These are phyloP conservation scores for Leucophenga montana DNA, from an alignment of 2,888 invertebrate species.

Conservation along the genomic window DNA sequence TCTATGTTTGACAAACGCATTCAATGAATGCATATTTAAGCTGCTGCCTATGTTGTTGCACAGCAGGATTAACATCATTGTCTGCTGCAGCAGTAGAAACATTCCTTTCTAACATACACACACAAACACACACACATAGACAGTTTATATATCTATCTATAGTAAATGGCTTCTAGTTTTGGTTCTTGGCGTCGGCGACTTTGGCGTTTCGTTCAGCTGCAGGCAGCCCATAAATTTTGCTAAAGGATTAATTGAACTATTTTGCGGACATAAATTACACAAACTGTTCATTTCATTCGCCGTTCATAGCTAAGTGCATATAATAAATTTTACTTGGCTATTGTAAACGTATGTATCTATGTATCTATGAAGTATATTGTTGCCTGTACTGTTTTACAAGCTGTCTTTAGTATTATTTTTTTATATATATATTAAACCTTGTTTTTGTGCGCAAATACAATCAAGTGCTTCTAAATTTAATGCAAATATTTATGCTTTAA, in stretches of 20 bases:
- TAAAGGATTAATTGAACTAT: conserved; percentile 28
- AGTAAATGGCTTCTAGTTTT: background rate
- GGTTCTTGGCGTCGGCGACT: conserved; percentile 7
- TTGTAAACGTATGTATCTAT: too few species aligned
- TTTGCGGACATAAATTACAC: conserved; percentile 25
- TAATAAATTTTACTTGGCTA: conserved; percentile 12
- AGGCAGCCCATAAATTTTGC: conserved; percentile 17
- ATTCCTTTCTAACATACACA: background rate
- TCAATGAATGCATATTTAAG: conserved; percentile 18
- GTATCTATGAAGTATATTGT: too few species aligned
- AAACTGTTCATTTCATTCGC: conserved; percentile 21
- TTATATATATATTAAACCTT: too few species aligned
- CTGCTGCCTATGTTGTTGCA: conserved; percentile 9
- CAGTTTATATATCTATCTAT: background rate
- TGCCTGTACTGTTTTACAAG: too few species aligned
- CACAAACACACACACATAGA: background rate
- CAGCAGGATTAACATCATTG: conserved; percentile 22
- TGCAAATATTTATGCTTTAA: too few species aligned
- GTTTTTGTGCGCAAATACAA: too few species aligned
- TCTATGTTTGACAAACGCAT: conserved; percentile 22
- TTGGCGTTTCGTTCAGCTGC: background rate
- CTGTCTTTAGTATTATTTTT: too few species aligned
- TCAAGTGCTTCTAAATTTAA: too few species aligned
- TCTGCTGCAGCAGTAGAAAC: background rate
- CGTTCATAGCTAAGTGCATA: conserved; percentile 5